A percentile compares a stretch with the other conserved stretches of the same genome.
These are phyloP conservation scores for Lepus europaeus DNA, from an alignment of 2,113 vertebrate species.

Conservation along the genomic window DNA sequence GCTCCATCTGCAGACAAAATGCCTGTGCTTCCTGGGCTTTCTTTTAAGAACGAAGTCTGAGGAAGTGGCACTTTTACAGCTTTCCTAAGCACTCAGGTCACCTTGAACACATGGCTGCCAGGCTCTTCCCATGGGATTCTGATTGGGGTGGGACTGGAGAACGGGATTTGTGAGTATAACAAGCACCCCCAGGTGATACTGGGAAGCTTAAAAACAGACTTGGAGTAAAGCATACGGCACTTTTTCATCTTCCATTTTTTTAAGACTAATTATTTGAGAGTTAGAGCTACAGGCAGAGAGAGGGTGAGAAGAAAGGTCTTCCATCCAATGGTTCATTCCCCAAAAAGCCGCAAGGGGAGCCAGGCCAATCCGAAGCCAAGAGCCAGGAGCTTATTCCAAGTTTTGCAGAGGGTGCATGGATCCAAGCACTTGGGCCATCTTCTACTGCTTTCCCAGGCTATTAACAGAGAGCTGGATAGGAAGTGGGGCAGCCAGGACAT, in stretches of 20 bases:
- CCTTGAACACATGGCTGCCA: not conserved
- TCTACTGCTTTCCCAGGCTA: too few relatives aligned
- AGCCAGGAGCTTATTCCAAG: too few relatives aligned
- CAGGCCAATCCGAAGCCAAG: too few relatives aligned
- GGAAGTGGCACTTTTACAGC: not conserved
- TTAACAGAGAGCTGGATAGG: too few relatives aligned
- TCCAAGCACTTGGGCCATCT: too few relatives aligned
- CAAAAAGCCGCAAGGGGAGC: too few relatives aligned
- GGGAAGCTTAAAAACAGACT: not conserved
- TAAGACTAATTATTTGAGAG: too few relatives aligned
- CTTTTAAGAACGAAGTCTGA: not conserved
- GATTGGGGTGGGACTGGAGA: not conserved
- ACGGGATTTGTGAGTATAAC: not conserved
- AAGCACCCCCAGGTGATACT: not conserved
- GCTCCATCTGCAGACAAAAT: constrained; percentile 21
- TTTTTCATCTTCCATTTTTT: not conserved
- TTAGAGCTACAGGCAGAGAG: too few relatives aligned
- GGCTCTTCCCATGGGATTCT: not conserved
- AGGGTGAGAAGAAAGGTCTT: too few relatives aligned
- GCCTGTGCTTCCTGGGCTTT: not conserved
- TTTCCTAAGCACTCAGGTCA: not conserved
- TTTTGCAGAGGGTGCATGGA: too few relatives aligned
- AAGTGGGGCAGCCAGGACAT: too few relatives aligned
- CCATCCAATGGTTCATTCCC: too few relatives aligned
- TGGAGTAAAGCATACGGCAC: not conserved